Evolutionary conservation across 2,888 invertebrate genomes (phyloP).

Genomic region (Neoscelio sp.): DNA sequence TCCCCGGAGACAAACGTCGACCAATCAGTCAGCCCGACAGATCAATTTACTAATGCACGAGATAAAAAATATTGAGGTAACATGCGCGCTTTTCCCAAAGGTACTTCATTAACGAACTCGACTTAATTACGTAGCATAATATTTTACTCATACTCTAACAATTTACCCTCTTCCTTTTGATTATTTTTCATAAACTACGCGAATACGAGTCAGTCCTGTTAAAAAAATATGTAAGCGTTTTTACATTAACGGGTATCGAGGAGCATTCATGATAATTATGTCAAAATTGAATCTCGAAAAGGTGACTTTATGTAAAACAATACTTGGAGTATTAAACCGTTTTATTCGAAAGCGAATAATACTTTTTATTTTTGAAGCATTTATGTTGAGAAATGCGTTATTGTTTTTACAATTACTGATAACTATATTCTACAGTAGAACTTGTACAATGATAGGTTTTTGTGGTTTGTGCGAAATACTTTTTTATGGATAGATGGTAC

Average conservation of each 20-base stretch:
- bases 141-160: slow-evolving; percentile 46
- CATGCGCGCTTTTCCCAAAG: slow-evolving; percentile 55
- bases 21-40: slow-evolving; percentile 70
- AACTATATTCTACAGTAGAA: no score
- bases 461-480: no score
- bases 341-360: no score
- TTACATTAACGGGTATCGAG: slow-evolving; percentile 14
- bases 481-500: no score
- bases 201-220: slow-evolving; percentile 14
- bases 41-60: slow-evolving; percentile 72
- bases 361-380: neutral
- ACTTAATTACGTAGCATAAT: slow-evolving; percentile 66
- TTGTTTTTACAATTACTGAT: no score
- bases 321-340: slow-evolving; percentile 1
- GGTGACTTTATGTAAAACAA: neutral
- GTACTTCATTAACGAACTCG: slow-evolving; percentile 66
- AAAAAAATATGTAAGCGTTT: slow-evolving; percentile 10
- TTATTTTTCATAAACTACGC: slow-evolving; percentile 17
- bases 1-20: slow-evolving; percentile 62
- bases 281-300: slow-evolving; percentile 23
- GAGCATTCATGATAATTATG: slow-evolving; percentile 24
- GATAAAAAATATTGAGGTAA: slow-evolving; percentile 67
- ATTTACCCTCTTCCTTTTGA: slow-evolving; percentile 22
- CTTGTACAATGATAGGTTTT: no score
- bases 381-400: no score